These are phyloP conservation scores for Siphonodentalium dalli DNA, from an alignment of 2,888 invertebrate species.

Conservation along the genomic window DNA sequence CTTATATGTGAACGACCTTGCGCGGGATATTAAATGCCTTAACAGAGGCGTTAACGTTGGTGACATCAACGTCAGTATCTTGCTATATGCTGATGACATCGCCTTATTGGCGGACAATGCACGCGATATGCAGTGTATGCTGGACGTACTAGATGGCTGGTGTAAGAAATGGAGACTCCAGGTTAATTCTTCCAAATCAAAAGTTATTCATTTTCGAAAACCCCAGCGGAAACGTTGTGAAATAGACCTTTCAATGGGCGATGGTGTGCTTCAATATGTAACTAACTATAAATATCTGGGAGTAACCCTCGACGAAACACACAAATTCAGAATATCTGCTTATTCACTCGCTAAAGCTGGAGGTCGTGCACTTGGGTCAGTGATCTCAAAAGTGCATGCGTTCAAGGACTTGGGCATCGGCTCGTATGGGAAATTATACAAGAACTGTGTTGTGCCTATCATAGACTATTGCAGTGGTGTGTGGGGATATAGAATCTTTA, in stretches of 20 bases:
- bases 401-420: no score
- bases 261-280: not conserved
- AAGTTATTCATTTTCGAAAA: not conserved
- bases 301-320: not conserved
- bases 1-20: no score
- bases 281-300: not conserved
- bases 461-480: no score
- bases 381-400: not conserved
- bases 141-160: not conserved
- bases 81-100: conserved; percentile 2
- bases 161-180: not conserved
- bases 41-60: no score
- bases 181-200: not conserved
- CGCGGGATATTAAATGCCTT: no score
- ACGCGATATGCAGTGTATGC: not conserved
- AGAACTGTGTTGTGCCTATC: no score
- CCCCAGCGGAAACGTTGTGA: not conserved
- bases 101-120: not conserved
- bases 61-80: no score
- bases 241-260: not conserved
- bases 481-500: no score
- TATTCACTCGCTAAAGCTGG: not conserved
- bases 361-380: not conserved
- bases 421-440: no score
- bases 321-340: not conserved